Conservation (phyloP, 2,113 vertebrate species). For the Syrrhaptes paradoxus region DNA sequence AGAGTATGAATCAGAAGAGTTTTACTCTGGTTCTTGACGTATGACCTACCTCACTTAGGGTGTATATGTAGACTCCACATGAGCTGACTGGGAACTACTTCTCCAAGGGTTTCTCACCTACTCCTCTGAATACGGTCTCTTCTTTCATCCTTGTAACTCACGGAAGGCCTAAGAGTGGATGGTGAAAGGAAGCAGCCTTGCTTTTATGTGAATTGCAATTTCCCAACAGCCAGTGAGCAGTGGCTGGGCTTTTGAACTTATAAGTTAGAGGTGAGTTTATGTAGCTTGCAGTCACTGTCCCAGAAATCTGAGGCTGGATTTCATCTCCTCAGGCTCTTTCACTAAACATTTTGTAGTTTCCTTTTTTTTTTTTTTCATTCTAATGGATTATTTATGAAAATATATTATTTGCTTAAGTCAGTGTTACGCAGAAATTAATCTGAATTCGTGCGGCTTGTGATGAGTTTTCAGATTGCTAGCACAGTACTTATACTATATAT, state of each 20-base stretch:
- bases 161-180: background rate
- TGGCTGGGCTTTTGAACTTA: background rate
- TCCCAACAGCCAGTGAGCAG: rapidly evolving
- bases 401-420: background rate
- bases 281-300: background rate
- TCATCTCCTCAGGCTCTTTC: background rate
- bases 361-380: background rate
- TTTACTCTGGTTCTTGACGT: background rate
- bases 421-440: background rate
- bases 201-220: rapidly evolving
- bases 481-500: background rate
- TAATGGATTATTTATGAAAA: background rate
- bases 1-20: background rate
- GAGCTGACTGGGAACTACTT: background rate
- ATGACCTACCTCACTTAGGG: background rate
- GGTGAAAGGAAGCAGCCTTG: background rate
- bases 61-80: no score
- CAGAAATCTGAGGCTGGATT: background rate
- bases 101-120: background rate
- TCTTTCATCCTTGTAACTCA: background rate
- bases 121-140: background rate
- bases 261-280: background rate
- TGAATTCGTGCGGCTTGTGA: background rate
- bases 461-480: background rate
- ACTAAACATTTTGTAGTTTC: no score